Evolutionary conservation across 2,113 vertebrate species (phyloP).

Genomic region (Mus musculus): GRCm39 chr5:116351501-116352000

Average conservation of each 20-base stretch:
- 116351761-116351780: neutral
- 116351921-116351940: neutral
- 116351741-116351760: neutral
- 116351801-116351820: too few relatives aligned
- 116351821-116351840: neutral
- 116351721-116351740: neutral
- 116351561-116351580: neutral
- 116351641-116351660: neutral
- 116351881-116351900: neutral
- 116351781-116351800: neutral
- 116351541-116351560: constrained; percentile 30
- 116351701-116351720: too few relatives aligned
- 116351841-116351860: neutral
- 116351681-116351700: neutral
- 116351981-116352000: too few relatives aligned
- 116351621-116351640: neutral
- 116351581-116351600: neutral
- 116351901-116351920: neutral
- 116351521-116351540: neutral
- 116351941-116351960: too few relatives aligned
- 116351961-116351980: neutral
- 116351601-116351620: neutral
- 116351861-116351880: neutral
- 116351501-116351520: too few relatives aligned
- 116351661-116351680: neutral